Conservation (phyloP, 2,888 invertebrate genomes). For the Aphidoletes aphidimyza region DNA sequence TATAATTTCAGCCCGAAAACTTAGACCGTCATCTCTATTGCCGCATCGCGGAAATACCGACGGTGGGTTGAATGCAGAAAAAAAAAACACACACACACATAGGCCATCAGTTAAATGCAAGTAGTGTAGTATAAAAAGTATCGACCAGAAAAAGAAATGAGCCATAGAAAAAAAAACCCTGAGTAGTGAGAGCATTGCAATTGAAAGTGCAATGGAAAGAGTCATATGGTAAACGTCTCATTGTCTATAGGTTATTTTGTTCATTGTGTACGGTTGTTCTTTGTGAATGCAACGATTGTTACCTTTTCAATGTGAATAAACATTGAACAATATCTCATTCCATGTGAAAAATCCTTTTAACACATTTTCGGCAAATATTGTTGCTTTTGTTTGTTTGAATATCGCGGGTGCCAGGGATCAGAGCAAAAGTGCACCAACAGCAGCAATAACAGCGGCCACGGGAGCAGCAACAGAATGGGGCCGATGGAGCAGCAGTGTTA, state of each 20-base stretch:
- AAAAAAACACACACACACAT: not conserved
- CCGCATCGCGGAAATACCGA: not conserved
- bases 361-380: conserved; percentile 48
- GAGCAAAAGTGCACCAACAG: too few relatives aligned
- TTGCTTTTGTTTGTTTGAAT: conserved; percentile 44
- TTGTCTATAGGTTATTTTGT: not conserved
- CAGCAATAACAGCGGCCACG: too few relatives aligned
- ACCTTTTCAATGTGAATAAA: conserved; percentile 2
- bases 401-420: not conserved
- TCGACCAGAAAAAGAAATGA: too few relatives aligned
- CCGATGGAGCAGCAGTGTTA: too few relatives aligned
- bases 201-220: not conserved
- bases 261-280: not conserved
- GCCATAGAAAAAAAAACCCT: not conserved
- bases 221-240: conserved; percentile 39
- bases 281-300: not conserved
- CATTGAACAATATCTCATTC: conserved; percentile 49
- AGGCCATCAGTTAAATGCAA: too few relatives aligned
- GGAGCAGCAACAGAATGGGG: too few relatives aligned
- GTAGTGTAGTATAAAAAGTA: too few relatives aligned
- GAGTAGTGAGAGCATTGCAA: not conserved
- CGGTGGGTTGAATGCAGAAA: not conserved
- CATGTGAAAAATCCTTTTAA: conserved; percentile 42
- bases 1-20: not conserved
- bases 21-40: not conserved